Percentiles rank a stretch among this genome's conserved stretches.
phyloP scores from a whole-genome alignment of 2,113 vertebrate genomes.

The Reinhardtius hippoglossoides region DNA sequence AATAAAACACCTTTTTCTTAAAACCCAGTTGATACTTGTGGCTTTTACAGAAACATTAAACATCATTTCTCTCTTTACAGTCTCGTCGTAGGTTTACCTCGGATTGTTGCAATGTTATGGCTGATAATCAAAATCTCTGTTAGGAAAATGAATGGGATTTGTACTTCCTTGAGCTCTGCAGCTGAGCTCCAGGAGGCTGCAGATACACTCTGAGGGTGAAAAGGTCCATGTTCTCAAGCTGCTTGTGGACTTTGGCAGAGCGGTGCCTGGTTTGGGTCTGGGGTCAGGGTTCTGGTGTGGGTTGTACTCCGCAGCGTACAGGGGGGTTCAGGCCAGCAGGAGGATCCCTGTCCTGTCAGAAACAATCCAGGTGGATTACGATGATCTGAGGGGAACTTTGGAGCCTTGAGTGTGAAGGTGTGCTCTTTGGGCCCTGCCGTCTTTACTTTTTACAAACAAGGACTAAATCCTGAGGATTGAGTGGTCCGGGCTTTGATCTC shows the following conservation, averaged over 20 bases:
- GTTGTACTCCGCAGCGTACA: slow-evolving; percentile 35
- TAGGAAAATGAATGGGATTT: background rate
- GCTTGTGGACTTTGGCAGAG: slow-evolving; percentile 7
- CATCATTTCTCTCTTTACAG: too few species aligned
- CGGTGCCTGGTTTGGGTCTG: slow-evolving; percentile 22
- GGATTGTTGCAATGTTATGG: too few species aligned
- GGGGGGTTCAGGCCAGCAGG: slow-evolving; percentile 65
- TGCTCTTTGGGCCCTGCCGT: slow-evolving; percentile 57
- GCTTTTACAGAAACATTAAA: too few species aligned
- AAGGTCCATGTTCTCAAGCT: slow-evolving; percentile 73
- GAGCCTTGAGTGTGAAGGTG: slow-evolving; percentile 82
- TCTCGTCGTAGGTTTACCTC: too few species aligned
- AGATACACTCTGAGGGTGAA: slow-evolving; percentile 17
- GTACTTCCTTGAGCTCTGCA: background rate
- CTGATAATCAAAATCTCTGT: background rate
- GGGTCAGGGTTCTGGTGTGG: slow-evolving; percentile 33
- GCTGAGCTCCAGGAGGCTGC: too few species aligned
- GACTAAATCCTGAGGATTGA: slow-evolving; percentile 72
- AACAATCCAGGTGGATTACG: slow-evolving; percentile 77
- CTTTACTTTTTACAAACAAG: slow-evolving; percentile 80
- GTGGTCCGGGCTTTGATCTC: slow-evolving; percentile 52
- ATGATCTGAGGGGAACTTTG: slow-evolving; percentile 85
- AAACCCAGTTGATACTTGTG: too few species aligned
- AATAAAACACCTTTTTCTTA: too few species aligned
- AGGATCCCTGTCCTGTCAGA: slow-evolving; percentile 76